phyloP scores from a whole-genome alignment of 2,113 vertebrate genomes.

The Gasterosteus nipponicus region DNA sequence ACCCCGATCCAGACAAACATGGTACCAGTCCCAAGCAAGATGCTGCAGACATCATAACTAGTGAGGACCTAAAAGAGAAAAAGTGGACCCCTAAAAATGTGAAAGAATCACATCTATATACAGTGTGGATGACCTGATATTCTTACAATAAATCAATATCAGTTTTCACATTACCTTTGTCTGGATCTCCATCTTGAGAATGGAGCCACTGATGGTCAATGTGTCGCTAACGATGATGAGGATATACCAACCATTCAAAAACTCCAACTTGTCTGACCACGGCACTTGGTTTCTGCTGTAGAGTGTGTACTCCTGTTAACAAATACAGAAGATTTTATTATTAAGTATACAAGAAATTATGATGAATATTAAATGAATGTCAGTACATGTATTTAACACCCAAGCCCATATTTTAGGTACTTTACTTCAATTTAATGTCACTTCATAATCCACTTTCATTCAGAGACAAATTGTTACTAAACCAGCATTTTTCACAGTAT shows the following conservation, averaged over 20 bases:
- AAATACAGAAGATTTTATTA: neutral
- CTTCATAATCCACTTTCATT: too few relatives aligned
- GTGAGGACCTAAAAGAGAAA: conserved; percentile 83
- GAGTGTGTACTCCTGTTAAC: conserved; percentile 85
- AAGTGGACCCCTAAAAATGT: neutral
- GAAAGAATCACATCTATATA: neutral
- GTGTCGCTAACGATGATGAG: conserved; percentile 91
- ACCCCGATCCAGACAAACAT: conserved; percentile 96
- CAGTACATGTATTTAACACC: too few relatives aligned
- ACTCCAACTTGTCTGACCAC: conserved; percentile 89
- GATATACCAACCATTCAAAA: conserved; percentile 95
- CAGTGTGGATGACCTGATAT: neutral
- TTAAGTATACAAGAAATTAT: neutral
- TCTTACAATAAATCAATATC: neutral
- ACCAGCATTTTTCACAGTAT: too few relatives aligned
- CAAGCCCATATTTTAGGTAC: too few relatives aligned
- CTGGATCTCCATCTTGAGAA: conserved; percentile 96
- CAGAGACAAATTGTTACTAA: too few relatives aligned
- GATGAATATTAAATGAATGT: neutral
- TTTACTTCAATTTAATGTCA: too few relatives aligned
- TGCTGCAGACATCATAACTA: conserved; percentile 95
- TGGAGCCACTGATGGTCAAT: conserved; percentile 89
- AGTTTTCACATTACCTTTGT: conserved; percentile 82
- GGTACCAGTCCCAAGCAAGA: conserved; percentile 92
- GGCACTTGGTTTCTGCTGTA: conserved; percentile 83